These are phyloP conservation scores for Lasioglossum baleicum DNA, from an alignment of 1,140 invertebrate species.

Conservation along the genomic window DNA sequence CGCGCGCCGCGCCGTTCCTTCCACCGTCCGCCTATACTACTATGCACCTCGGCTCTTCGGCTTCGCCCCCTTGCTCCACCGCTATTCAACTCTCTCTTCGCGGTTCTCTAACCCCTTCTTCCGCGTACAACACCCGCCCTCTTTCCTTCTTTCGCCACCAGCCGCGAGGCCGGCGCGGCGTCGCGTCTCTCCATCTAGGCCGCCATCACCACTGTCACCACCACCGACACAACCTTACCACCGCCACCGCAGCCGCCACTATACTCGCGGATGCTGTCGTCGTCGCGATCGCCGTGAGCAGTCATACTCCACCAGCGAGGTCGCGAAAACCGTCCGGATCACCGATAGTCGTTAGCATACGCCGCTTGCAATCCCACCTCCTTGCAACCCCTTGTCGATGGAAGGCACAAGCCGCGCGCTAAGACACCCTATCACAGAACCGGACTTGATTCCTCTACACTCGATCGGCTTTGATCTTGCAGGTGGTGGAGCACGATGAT, in stretches of 20 bases:
- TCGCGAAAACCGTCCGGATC: slow-evolving; percentile 41
- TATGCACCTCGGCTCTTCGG: neutral
- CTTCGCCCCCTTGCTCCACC: neutral
- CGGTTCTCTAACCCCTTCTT: slow-evolving; percentile 29
- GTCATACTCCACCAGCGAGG: slow-evolving; percentile 38
- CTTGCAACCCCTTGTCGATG: too few species aligned
- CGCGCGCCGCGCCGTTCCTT: neutral
- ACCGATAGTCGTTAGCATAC: slow-evolving; percentile 3
- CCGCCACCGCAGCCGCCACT: neutral
- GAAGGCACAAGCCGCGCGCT: too few species aligned
- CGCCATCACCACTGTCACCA: neutral
- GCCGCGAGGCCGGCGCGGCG: neutral
- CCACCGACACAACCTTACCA: neutral
- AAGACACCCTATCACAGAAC: too few species aligned
- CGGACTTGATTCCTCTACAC: too few species aligned
- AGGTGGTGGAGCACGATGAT: too few species aligned
- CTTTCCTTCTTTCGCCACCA: slow-evolving; percentile 7
- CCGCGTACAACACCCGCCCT: slow-evolving; percentile 5
- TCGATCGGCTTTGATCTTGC: too few species aligned
- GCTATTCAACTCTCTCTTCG: neutral
- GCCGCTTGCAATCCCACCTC: neutral
- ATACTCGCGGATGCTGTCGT: slow-evolving; percentile 17
- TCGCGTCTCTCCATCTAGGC: slow-evolving; percentile 14
- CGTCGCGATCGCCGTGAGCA: slow-evolving; percentile 18
- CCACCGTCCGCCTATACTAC: neutral